Percentiles rank a stretch among this genome's conserved stretches.
Evolutionary conservation across 1,140 invertebrate species (phyloP).

Genomic region (Goniozus legneri): DNA sequence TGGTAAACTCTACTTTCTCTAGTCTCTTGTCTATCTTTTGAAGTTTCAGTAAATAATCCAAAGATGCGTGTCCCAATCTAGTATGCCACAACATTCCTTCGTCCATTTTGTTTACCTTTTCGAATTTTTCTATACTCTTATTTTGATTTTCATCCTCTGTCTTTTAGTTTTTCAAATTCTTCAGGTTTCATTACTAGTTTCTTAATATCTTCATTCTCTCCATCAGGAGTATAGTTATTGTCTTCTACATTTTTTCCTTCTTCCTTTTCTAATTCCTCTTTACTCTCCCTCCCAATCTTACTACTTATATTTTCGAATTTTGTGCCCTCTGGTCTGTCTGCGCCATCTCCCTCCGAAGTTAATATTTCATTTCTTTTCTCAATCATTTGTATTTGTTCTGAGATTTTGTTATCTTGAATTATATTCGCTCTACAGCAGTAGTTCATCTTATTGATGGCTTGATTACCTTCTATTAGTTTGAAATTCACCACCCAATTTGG

Average conservation of each 20-base stretch:
- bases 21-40: conserved; percentile 8
- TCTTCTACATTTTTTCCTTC: background rate
- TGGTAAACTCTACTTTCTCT: conserved; percentile 10
- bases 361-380: background rate
- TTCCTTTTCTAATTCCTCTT: background rate
- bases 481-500: conserved; percentile 10
- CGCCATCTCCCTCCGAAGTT: background rate
- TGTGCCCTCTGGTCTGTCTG: background rate
- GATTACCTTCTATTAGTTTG: conserved; percentile 1
- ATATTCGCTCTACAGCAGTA: conserved; percentile 14
- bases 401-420: background rate
- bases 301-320: too few species aligned
- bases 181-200: background rate
- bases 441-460: conserved; percentile 1
- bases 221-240: background rate
- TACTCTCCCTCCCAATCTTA: conserved; percentile 15
- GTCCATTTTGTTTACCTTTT: conserved; percentile 12
- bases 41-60: conserved; percentile 13
- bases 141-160: background rate
- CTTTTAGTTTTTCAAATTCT: conserved; percentile 11
- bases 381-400: background rate
- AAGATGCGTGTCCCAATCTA: conserved; percentile 16
- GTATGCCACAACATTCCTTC: conserved; percentile 17
- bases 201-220: background rate
- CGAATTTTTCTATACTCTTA: background rate